A percentile compares a stretch with the other conserved stretches of the same genome.
Evolutionary conservation across 2,888 invertebrate genomes (phyloP).

Genomic region (Chromoteleia sp.): DNA sequence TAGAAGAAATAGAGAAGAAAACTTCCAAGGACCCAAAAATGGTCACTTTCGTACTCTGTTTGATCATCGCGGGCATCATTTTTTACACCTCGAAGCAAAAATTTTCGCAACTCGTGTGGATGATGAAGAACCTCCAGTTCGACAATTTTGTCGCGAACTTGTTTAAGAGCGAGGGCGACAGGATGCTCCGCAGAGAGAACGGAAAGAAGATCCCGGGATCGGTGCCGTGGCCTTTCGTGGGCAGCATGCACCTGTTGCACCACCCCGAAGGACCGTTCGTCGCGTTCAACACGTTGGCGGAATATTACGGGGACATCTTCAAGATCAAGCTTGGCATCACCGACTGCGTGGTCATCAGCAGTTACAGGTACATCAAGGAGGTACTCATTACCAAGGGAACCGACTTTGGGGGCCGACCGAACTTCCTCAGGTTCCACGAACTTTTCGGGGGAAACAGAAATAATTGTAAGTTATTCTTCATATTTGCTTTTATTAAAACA

Average conservation of each 20-base stretch:
- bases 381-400: conserved; percentile 92
- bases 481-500: conserved; percentile 6
- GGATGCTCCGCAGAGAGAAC: background rate
- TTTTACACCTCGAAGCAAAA: background rate
- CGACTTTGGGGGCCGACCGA: conserved; percentile 93
- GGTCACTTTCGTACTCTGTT: conserved; percentile 26
- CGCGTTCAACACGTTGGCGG: conserved; percentile 89
- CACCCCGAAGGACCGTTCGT: conserved; percentile 89
- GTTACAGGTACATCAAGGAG: conserved; percentile 89
- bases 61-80: background rate
- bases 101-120: conserved; percentile 4
- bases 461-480: conserved; percentile 90
- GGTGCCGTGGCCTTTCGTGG: conserved; percentile 87
- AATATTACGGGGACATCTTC: conserved; percentile 90
- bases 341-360: conserved; percentile 91
- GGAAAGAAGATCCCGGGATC: conserved; percentile 70
- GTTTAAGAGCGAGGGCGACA: too few species aligned
- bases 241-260: conserved; percentile 89
- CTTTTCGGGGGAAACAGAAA: conserved; percentile 94
- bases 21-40: conserved; percentile 3
- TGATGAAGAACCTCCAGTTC: conserved; percentile 1
- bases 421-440: conserved; percentile 92
- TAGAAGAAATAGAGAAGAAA: background rate
- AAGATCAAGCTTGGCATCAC: conserved; percentile 89
- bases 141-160: conserved; percentile 5